Evolutionary conservation across 2,113 vertebrate genomes (phyloP), one percentile per base, ranked within the genome.

Genomic region (Xerus inauris): DNA sequence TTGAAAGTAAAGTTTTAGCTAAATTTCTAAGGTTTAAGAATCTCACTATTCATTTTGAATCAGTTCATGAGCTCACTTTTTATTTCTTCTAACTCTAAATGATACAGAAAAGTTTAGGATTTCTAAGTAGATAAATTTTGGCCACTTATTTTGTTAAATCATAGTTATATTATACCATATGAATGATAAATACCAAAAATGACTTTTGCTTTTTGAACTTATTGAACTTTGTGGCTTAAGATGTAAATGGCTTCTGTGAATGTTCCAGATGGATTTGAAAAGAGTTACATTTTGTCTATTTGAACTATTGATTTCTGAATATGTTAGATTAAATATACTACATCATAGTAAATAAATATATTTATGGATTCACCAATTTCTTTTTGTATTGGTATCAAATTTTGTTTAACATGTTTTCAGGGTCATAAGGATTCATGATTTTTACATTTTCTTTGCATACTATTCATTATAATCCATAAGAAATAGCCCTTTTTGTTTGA

Each of bases 141-240:
- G 35, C 30, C 16, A 42, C 28, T 57, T 77, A 67, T 45, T 93
- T 95, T 89, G 40, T 80, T 40, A 96, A 96, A 81, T 67, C 12
- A 81, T 40, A 85, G 45, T 57, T 84, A 65, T 38, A 84, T 38
- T 85, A 67, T 13, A 86, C 8, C 35, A 49, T 89, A 51, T 28
- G 85, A 8, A 83, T 10, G 20, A 38, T 62, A 80, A 47, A 75
- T 1, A 67, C 17, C 5, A 8, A 92, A 89, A 92, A 59, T 49
- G 57, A 65, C n/a, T 80, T 71, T 67, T 67, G 6, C 8, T 28
- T 77, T 82, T 69, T 54, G 30, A 87, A 57, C 16, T 38, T 83
- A 16, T 75, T 88, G 59, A 88, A 82, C 8, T 65, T 82, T 83
- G 69, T 83, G 3, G 32, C n/a, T 30, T 42, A 80, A 57, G 20